Base-by-base conservation (phyloP, 2,888 invertebrate genomes). In the Steinernema hermaphroditum region DNA sequence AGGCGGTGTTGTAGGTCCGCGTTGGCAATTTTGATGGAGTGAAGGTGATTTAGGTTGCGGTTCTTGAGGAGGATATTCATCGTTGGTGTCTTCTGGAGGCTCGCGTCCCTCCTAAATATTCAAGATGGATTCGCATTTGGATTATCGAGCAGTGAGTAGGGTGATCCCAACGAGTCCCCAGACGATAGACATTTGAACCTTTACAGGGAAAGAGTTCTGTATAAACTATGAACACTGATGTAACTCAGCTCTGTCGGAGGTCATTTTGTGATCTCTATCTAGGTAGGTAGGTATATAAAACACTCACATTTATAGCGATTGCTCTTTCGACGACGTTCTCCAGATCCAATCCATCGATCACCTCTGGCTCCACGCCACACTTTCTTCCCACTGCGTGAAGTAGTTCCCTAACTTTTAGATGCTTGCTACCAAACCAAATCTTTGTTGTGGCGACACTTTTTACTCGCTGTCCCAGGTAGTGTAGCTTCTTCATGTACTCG, bases 341-440 rank as follows among this genome's bases (percentile, higher is more conserved):
- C 76, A 85, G 74, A 74, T 85, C 84, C 72, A 85, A 69, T 9
- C 77, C 79, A 75, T 84, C 85, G 74, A 85, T 86, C 57, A 82
- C 79, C 0, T 74, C 70, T 0, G 85, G 83, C 41, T 85, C 85
- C 12, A 85, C 79, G 9, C 85, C 85, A 68, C 83, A 84, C 75
- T 85, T 85, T 69, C 84, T 82, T 19, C 85, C 85, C 24, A 85
- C 85, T 0, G 85, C 85, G 46, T 85, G 83, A 14, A 85, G 78
- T 2, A 85, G 76, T 69, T 85, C 85, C 32, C 79, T 74, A 1
- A 85, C 85, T 77, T 81, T 82, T 37, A 85, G 46, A 83, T 82
- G 82, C 77, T 85, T 86, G 50, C 85, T 84, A 12, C 85, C 85
- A 71, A 85, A 85, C 84, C 85, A 85, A 14, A 85, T 82, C 70